These are phyloP conservation scores for Ctenodactylus gundi DNA, from an alignment of 2,113 vertebrate genomes.

Conservation along the genomic window DNA sequence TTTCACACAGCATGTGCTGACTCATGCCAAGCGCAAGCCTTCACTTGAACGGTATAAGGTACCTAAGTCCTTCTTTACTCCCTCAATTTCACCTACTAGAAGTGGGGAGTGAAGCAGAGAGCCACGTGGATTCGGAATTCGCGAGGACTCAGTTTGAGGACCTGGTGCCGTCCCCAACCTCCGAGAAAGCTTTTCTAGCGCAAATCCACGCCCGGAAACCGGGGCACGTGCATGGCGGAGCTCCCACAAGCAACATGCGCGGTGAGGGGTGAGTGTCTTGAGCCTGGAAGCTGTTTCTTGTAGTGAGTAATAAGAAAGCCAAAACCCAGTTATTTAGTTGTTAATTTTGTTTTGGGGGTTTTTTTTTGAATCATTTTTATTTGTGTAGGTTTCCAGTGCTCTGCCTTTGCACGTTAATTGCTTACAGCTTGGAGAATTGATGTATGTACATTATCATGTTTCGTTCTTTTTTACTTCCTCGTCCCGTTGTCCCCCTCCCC, in stretches of 20 bases:
- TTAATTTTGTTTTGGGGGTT: no score
- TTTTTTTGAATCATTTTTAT: no score
- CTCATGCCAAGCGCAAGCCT: not conserved
- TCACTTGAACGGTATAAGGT: not conserved
- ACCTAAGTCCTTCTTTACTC: constrained; percentile 34
- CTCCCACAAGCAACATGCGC: constrained; percentile 81
- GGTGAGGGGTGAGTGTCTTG: constrained; percentile 84
- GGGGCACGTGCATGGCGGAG: constrained; percentile 83
- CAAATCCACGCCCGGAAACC: constrained; percentile 89
- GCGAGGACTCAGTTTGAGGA: constrained; percentile 90
- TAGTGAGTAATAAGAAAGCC: not conserved
- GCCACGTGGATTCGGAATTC: constrained; percentile 93
- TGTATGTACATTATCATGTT: no score
- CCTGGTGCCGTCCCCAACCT: constrained; percentile 88
- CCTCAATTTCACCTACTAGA: constrained; percentile 83
- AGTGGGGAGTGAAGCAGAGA: constrained; percentile 93
- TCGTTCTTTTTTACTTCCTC: no score
- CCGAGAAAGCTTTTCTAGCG: constrained; percentile 91
- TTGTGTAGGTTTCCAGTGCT: no score
- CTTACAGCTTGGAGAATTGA: no score
- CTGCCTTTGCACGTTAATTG: no score
- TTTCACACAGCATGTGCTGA: not conserved
- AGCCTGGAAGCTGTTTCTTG: rapidly evolving
- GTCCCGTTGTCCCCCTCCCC: no score
- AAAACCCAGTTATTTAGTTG: not conserved